These are phyloP conservation scores for Microctenopoma stevenorrisi DNA, from an alignment of 2,797 vertebrate genomes.

Conservation along the genomic window DNA sequence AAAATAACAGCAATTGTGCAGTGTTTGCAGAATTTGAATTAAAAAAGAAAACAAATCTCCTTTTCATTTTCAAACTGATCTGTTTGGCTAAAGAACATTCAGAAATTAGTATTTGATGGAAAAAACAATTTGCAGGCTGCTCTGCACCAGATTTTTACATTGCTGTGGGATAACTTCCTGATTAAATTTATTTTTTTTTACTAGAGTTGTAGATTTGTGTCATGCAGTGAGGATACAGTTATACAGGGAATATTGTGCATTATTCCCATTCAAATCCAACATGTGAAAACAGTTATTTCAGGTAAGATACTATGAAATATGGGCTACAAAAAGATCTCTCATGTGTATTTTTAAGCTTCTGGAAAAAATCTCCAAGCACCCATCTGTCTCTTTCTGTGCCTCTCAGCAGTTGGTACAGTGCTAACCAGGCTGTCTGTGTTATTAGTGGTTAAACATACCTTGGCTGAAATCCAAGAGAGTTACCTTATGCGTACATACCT, in stretches of 20 bases:
- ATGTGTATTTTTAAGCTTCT: conserved; percentile 3
- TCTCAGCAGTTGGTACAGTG: conserved; percentile 7
- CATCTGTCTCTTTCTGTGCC: conserved; percentile 1
- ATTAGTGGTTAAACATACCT: conserved; percentile 10
- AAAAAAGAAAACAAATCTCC: too few species aligned
- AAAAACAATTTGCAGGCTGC: too few species aligned
- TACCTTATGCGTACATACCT: not conserved
- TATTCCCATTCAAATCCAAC: not conserved
- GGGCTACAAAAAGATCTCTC: not conserved
- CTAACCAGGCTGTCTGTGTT: conserved; percentile 12
- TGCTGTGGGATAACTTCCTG: too few species aligned
- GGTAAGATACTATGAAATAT: too few species aligned
- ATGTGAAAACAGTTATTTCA: not conserved
- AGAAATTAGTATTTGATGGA: too few species aligned
- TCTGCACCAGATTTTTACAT: too few species aligned
- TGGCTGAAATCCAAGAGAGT: not conserved
- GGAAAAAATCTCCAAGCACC: not conserved
- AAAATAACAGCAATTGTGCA: too few species aligned
- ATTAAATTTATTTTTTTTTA: too few species aligned
- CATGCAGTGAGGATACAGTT: not conserved
- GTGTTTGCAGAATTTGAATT: too few species aligned
- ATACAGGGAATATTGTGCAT: not conserved
- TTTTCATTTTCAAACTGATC: too few species aligned
- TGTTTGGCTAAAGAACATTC: too few species aligned
- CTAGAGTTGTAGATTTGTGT: not conserved